Base-by-base conservation (phyloP, 2,888 invertebrate genomes). In the Timema podura region DNA sequence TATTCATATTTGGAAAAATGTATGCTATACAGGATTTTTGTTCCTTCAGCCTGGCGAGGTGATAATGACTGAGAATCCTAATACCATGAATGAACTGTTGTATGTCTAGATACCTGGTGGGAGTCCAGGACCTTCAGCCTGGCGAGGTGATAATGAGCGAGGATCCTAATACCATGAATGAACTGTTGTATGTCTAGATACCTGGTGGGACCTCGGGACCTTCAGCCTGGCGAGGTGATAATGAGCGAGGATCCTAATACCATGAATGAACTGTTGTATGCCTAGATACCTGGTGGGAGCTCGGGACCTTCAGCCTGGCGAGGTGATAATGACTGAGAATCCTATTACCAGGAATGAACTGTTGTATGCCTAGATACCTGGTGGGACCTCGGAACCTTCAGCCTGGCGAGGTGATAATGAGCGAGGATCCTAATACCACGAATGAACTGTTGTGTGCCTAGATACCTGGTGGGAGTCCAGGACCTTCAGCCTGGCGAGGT, bases 251-350 rank as follows among this genome's bases (percentile, higher is more conserved):
- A 76, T 9, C 76, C 79, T 3, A 30, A 30, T 57, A 8, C 30
- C 46, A 47, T 70, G 30, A 30, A 30, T 30, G 30, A 30, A 30
- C 30, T 30, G 30, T 30, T 30, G 30, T 30, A 30, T 30, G 30
- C 30, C 30, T 30, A 78, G 79, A 59, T 77, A 76, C 70, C 65
- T 79, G 59, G 74, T 76, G 10, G 77, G 79, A 7, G 73, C 75
- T 49, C 74, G 76, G 16, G 76, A 76, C 68, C 72, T 79, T 48
- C 48, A 68, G n/a, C 69, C 73, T 8, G 77, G 76, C 6, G 76
- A 77, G 16, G 65, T 76, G 11, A 73, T 79, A 57, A 69, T 79
- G 15, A 71, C 72, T n/a, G 79, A 77, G 67, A 75, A 77, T 9
- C 76, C 79, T 3, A 30, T n/a, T 57, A 8, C 30, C 46, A 47